Conservation (phyloP, 92 coral and sea anemone genomes). For the Umimayanthus kanabou region DNA sequence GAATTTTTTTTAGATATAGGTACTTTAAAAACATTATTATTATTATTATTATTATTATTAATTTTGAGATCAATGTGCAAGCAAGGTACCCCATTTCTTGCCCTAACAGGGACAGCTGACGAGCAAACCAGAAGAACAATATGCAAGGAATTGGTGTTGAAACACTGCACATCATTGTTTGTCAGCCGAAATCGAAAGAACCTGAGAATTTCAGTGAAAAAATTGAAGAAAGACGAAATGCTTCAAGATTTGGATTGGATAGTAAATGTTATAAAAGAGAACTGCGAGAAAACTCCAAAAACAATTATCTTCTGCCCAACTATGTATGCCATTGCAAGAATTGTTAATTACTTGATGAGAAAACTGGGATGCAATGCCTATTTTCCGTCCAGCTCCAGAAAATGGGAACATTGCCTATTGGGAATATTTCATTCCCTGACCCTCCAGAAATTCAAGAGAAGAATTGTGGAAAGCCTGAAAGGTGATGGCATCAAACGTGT, state of each 20-base stretch:
- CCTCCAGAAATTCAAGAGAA: too few species aligned
- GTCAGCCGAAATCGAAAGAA: slow-evolving; percentile 7
- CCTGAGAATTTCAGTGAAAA: background rate
- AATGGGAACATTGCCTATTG: too few species aligned
- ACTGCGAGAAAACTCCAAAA: slow-evolving; percentile 42
- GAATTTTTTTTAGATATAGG: too few species aligned
- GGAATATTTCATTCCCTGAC: too few species aligned
- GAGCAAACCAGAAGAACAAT: slow-evolving; percentile 47
- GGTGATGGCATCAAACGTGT: too few species aligned
- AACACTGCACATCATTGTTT: slow-evolving; percentile 3
- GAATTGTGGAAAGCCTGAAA: too few species aligned
- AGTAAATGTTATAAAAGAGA: slow-evolving; percentile 27
- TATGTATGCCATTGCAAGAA: slow-evolving; percentile 49
- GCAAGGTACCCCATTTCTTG: slow-evolving; percentile 55
- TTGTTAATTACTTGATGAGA: slow-evolving; percentile 47
- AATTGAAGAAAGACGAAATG: background rate
- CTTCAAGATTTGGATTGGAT: slow-evolving; percentile 49
- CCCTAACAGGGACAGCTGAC: slow-evolving; percentile 79
- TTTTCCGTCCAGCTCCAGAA: too few species aligned
- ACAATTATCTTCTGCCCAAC: slow-evolving; percentile 58
- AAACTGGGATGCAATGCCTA: too few species aligned
- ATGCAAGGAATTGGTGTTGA: slow-evolving; percentile 13
- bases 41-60: too few species aligned
- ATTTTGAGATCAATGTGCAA: slow-evolving; percentile 42
- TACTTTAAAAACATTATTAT: too few species aligned